Evolutionary conservation across 2,113 vertebrate species (phyloP), one percentile per base, ranked within the genome.

Genomic region (Heloderma charlesbogerti): DNA sequence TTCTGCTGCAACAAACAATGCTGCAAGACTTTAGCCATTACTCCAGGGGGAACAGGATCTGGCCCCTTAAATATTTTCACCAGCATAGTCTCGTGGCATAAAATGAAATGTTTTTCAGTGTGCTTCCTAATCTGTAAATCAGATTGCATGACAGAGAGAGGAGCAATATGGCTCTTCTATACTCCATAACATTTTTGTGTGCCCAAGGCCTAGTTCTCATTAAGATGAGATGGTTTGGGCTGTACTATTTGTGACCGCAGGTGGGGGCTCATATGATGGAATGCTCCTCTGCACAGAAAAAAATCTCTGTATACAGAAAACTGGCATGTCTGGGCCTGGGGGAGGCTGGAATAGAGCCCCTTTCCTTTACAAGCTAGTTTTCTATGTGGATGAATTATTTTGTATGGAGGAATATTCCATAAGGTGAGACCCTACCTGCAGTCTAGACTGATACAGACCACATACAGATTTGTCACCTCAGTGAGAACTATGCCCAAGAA

Each of bases 121-220:
- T 81, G 83, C 77, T 94, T 29, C 45, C 89, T 89, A 83, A 91
- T 94, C 80, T 93, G 91, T 93, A 94, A 94, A 94, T 93, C 89
- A 94, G 89, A 91, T 84, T 92, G 94, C 90, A 94, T 93, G 92
- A 95, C 67, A 88, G 90, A 37, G 86, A 78, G 66, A 87, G 69
- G 94, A 95, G 92, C 91, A 93, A 93, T 9, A n/a, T 31, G 9
- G 60, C 25, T 54, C n/a, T 40, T 40, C n/a, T 77, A 13, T 54
- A 43, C 40, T 66, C 60, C 16, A 29, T 37, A 74, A 54, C 31
- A 40, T 45, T 88, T 43, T 45, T 1, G 66, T 71, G 27, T 34
- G 84, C 45, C 18, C 57, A 43, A 48, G 40, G 27, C 7, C 25
- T 78, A 77, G 57, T 20, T 78, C 31, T 8, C 43, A 67, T 1